Conservation (phyloP, 2,113 vertebrate species). For the Corythornis vintsioides region DNA sequence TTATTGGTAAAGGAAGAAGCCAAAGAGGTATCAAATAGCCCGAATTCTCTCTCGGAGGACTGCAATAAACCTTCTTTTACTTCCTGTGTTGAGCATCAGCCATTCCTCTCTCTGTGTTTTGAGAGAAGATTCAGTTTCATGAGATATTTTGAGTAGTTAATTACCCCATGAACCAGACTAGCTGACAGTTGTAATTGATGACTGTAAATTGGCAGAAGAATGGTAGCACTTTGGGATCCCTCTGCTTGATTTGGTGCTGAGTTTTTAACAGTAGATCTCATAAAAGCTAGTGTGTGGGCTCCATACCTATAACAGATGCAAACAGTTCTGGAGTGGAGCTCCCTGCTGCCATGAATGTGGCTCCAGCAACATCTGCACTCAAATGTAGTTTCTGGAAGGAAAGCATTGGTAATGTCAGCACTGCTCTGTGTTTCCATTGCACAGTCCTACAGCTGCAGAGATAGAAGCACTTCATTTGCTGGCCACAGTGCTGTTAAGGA, state of each 20-base stretch:
- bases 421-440: background rate
- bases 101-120: constrained; percentile 6
- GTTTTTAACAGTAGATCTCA: constrained; percentile 12
- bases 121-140: constrained; percentile 24
- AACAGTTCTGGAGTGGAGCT: constrained; percentile 98
- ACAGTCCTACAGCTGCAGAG: background rate
- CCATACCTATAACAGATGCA: constrained; percentile 93
- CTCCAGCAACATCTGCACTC: constrained; percentile 96
- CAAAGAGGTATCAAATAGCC: background rate
- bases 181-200: constrained; percentile 34
- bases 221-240: background rate
- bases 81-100: background rate
- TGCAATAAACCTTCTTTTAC: background rate
- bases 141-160: constrained; percentile 53
- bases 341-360: constrained; percentile 98
- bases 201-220: constrained; percentile 24
- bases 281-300: background rate
- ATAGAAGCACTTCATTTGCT: background rate
- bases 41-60: background rate
- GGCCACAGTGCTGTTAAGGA: background rate
- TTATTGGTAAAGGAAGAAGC: background rate
- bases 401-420: background rate
- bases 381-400: constrained; percentile 90
- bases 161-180: constrained; percentile 30
- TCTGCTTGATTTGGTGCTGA: background rate